These are phyloP conservation scores for Hormiphora californensis DNA, from an alignment of 37 sponge, comb jelly and placozoan species.

Conservation along the genomic window DNA sequence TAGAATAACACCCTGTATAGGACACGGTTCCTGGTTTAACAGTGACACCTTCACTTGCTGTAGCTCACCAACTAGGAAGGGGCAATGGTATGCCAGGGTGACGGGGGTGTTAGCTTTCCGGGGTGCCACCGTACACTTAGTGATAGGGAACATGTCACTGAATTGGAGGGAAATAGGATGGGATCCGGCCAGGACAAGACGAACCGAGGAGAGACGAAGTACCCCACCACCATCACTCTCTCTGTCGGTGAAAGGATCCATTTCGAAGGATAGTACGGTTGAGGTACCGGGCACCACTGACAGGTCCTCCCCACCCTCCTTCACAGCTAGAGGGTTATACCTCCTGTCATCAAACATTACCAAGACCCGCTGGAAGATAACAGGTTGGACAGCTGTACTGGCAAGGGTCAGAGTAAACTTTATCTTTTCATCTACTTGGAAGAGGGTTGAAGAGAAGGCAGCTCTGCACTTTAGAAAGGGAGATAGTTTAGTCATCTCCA, in stretches of 20 bases:
- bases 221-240: constrained; percentile 21
- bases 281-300: background rate
- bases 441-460: background rate
- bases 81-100: constrained; percentile 22
- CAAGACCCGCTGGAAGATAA: background rate
- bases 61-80: constrained; percentile 54
- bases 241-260: constrained; percentile 24
- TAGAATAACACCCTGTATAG: constrained; percentile 26
- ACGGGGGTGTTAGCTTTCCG: constrained; percentile 2
- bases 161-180: constrained; percentile 29
- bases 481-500: constrained; percentile 48
- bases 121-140: constrained; percentile 42
- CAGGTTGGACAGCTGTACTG: constrained; percentile 2
- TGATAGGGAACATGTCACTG: background rate
- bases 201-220: background rate
- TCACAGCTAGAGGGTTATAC: background rate
- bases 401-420: background rate
- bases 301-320: background rate
- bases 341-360: constrained; percentile 27
- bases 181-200: background rate
- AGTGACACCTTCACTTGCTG: constrained; percentile 39
- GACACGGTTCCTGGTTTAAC: constrained; percentile 24
- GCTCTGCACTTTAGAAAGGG: constrained; percentile 16
- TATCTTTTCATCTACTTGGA: constrained; percentile 43
- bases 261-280: background rate